Conservation (phyloP, 2,113 vertebrate species). For the Ammodytes dubius region DNA sequence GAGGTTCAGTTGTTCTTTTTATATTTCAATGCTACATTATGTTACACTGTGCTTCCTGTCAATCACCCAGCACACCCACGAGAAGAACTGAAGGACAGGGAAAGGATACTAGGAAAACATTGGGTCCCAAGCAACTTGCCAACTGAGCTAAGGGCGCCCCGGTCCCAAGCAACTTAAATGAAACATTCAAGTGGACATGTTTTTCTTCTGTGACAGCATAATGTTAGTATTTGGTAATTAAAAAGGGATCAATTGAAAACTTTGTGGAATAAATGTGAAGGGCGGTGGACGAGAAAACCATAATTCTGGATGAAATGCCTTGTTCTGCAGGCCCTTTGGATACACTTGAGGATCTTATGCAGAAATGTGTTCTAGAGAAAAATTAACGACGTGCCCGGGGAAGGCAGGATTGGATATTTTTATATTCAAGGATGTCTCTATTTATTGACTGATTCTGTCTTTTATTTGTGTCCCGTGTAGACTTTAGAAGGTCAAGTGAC, state of each 20-base stretch:
- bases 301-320: not conserved
- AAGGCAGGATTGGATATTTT: not conserved
- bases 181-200: not conserved
- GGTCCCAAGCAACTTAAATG: not conserved
- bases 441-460: constrained; percentile 1
- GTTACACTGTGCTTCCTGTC: constrained; percentile 41
- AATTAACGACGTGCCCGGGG: not conserved
- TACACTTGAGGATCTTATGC: not conserved
- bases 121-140: not conserved
- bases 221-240: not conserved
- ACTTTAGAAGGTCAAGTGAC: constrained; percentile 28
- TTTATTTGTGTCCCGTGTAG: not conserved
- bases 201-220: not conserved
- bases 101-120: not conserved
- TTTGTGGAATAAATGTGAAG: not conserved
- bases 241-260: not conserved
- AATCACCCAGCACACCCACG: constrained; percentile 19
- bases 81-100: not conserved
- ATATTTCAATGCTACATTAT: not conserved
- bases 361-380: not conserved
- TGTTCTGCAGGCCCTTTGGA: not conserved
- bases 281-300: not conserved
- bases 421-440: constrained; percentile 5
- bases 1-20: not conserved
- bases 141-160: no score